Base-by-base conservation (phyloP, 2,797 vertebrate genomes). In the Champsocephalus esox region DNA sequence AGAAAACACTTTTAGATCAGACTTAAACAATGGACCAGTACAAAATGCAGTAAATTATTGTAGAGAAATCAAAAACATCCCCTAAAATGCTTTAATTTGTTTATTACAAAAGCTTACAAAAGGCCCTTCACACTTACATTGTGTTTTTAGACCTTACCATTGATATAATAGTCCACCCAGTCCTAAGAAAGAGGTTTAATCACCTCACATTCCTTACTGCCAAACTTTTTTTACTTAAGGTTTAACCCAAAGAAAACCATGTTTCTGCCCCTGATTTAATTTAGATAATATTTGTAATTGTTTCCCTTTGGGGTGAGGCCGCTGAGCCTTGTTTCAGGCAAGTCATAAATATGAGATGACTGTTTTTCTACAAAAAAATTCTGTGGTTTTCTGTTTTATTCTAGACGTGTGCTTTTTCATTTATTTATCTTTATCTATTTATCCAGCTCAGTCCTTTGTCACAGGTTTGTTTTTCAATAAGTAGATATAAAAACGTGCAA, bases 341-440 rank as follows among this genome's bases (percentile, higher is more conserved):
- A 14, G 50, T 17, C 12, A 14, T 60, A 19, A 2, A 44, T 13
- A 24, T 34, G 43, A 55, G 55, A 55, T 13, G 21, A 43, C 3
- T n/a, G 19, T 62, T 64, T 34, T 72, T 71, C 60, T 56, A 46
- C 63, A 44, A 63, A 57, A 34, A 52, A 62, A 19, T 3, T 24
- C 9, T 17, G 48, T 45, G 19, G 19, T 45, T 73, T 67, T 21
- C 63, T 71, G 48, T 46, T 48, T 12, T 82, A 49, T 68, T 66
- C 0, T 50, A 43, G 12, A 19, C 3, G 19, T 79, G 5, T 50
- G 50, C 43, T 80, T 74, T 59, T 57, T 49, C 12, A 38, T 7
- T 14, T 43, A 7, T 65, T 48, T 32, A 14, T 34, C 49, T 65
- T n/a, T 50, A 49, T 41, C 41, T 19, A 19, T 19, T 19, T 19